Conservation (phyloP, 2,113 vertebrate species). For the Barnardius zonarius region DNA sequence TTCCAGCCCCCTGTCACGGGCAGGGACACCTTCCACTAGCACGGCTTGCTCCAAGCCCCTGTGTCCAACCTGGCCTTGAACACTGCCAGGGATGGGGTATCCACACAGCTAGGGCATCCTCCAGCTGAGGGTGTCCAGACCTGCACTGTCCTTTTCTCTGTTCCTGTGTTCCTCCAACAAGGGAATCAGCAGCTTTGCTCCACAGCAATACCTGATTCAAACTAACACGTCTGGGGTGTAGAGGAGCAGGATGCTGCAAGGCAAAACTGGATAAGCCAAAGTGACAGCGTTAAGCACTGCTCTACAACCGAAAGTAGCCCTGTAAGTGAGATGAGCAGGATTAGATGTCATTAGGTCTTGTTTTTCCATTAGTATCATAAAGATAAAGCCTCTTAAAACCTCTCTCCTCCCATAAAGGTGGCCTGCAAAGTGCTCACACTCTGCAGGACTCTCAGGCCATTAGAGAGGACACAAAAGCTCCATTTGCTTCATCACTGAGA, state of each 20-base stretch:
- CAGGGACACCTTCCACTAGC: not conserved
- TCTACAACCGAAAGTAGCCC: not conserved
- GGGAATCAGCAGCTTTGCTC: not conserved
- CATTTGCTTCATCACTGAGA: not conserved
- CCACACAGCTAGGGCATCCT: not conserved
- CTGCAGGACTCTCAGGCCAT: not conserved
- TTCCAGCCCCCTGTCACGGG: not conserved
- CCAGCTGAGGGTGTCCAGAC: not conserved
- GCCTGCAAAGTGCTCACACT: not conserved
- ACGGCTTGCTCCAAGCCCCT: too few relatives aligned
- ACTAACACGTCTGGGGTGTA: fast-evolving
- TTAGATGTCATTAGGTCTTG: constrained; percentile 11
- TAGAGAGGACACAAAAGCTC: not conserved
- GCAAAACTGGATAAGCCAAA: not conserved
- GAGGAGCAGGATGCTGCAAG: not conserved
- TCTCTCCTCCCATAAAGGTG: not conserved
- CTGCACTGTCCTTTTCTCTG: not conserved
- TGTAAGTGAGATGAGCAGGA: not conserved
- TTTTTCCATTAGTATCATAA: constrained; percentile 33
- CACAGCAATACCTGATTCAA: not conserved
- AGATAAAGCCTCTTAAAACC: not conserved
- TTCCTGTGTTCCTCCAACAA: not conserved
- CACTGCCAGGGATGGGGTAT: not conserved
- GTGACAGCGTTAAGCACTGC: not conserved
- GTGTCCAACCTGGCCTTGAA: too few relatives aligned